phyloP scores from a whole-genome alignment of 2,113 vertebrate genomes.

The Corythaeola cristata region DNA sequence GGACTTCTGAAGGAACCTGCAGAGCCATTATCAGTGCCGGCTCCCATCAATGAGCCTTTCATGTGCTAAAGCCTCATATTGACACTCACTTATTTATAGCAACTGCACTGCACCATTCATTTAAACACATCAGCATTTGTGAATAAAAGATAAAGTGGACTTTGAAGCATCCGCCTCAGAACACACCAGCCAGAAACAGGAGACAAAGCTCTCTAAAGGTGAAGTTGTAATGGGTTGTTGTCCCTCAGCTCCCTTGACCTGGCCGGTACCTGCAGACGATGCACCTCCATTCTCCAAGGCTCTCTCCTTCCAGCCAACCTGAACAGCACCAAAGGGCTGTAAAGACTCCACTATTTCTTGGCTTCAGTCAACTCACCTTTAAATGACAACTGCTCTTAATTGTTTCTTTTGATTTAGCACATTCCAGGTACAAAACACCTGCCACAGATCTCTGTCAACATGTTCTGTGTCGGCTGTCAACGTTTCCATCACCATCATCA shows the following conservation, averaged over 20 bases:
- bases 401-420: neutral
- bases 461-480: neutral
- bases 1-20: conserved; percentile 60
- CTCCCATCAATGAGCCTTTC: conserved; percentile 65
- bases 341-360: neutral
- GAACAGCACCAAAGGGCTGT: neutral
- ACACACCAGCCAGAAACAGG: neutral
- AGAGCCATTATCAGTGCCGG: conserved; percentile 58
- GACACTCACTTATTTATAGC: conserved; percentile 70
- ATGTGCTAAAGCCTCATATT: conserved; percentile 59
- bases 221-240: neutral
- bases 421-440: neutral
- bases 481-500: neutral
- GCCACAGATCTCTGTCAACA: neutral
- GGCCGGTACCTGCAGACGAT: neutral
- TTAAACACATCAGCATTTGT: conserved; percentile 61
- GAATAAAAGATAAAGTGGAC: conserved; percentile 59
- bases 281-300: neutral
- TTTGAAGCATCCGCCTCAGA: conserved; percentile 29
- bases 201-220: neutral
- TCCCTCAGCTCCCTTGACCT: neutral
- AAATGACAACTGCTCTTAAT: neutral
- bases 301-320: neutral
- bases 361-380: neutral
- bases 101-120: conserved; percentile 58